Base-by-base conservation (phyloP, 2,113 vertebrate genomes). In the Petromus typicus region DNA sequence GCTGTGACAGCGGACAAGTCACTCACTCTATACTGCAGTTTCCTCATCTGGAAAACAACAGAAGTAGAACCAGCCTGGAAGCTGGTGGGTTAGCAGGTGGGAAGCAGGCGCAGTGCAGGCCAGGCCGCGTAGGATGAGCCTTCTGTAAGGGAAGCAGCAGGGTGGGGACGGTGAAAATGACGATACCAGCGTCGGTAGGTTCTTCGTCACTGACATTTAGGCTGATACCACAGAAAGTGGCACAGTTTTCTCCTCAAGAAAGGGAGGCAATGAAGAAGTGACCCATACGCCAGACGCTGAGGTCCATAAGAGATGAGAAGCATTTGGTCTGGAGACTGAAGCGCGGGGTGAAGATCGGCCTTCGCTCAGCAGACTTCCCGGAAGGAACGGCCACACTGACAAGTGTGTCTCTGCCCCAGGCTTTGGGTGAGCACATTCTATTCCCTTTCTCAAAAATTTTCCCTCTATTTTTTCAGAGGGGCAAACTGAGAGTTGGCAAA, bases 141-240 rank as follows among this genome's bases (percentile, higher is more conserved):
- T 32, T 40, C 40, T 34, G 3, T 27, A 16, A 25, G 56, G 54
- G 22, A 13, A 17, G 56, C 11, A 27, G 37, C 9, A 10, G 14
- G 8, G 89, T 51, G 37, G 54, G 1, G 43, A 3, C 16, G 18
- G 0, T 48, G 54, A 23, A 22, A 16, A 10, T 17, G 43, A 48
- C 7, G 4, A 3, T 4, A 54, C 0, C 9, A 17, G 2, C 27
- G 18, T 67, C 30, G 5, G 78, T 2, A 61, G 40, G 37, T 22
- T 34, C 86, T 95, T 79, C 90, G 64, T 86, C 94, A 89, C 25
- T 1, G 0, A 83, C 12, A 34, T 2, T 3, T 76, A 76, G 82
- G 95, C 96, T 95, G 90, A 84, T 90, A 73, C 95, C 91, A 97
- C 97, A 71, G 48, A 54, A 64, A 20, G 5, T 17, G 11, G 27